Conservation (phyloP, 2,797 vertebrate species). For the Strix occidentalis region DNA sequence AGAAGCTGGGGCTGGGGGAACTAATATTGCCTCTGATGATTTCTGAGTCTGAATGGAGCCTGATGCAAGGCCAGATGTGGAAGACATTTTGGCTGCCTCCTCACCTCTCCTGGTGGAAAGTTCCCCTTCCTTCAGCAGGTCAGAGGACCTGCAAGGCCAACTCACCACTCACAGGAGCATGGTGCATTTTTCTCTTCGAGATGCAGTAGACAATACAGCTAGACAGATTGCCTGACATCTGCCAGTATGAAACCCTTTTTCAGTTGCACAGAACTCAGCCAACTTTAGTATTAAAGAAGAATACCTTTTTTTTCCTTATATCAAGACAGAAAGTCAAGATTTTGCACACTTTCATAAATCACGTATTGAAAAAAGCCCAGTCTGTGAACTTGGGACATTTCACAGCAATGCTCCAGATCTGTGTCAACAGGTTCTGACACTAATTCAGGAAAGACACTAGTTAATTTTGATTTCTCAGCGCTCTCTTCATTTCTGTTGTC, state of each 20-base stretch:
- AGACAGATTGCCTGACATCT: neutral
- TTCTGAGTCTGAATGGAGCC: neutral
- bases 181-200: neutral
- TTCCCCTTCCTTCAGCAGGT: neutral
- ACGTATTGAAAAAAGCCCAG: neutral
- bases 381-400: neutral
- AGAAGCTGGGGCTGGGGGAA: neutral
- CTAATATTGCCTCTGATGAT: neutral
- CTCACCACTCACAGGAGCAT: neutral
- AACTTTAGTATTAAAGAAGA: neutral
- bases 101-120: neutral
- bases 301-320: neutral
- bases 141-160: neutral
- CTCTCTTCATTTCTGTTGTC: conserved; percentile 44
- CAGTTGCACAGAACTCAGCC: neutral
- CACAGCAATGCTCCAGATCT: neutral
- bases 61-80: neutral
- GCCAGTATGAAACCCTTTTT: neutral
- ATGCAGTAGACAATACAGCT: neutral
- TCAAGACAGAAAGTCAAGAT: neutral
- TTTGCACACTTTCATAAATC: neutral
- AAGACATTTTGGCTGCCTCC: neutral
- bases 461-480: conserved; percentile 49
- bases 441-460: conserved; percentile 41
- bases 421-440: conserved; percentile 6